Base-by-base conservation (phyloP, 2,888 invertebrate species). In the Desoria tigrina region DNA sequence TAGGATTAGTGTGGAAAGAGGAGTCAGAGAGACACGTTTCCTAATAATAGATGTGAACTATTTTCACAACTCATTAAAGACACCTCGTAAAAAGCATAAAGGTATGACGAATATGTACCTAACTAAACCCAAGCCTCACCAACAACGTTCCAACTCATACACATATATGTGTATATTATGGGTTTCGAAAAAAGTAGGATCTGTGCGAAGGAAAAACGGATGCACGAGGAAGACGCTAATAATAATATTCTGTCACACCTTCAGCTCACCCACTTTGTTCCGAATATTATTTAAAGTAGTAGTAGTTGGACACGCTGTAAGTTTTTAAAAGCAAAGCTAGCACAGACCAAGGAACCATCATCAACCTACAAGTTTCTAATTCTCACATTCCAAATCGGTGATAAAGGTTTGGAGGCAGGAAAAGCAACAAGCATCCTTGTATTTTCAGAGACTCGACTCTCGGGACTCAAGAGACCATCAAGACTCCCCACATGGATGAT, bases 41-140 rank as follows among this genome's bases (percentile, higher is more conserved):
- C 70, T 70, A 70, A 68, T 39, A 68, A 68, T 68, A 70, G 70
- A 65, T 68, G 23, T 65, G 65, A 65, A 66, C 66, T 61, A 67
- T 65, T 70, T 70, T 67, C 67, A 62, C 64, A 56, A 65, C 66
- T 70, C 70, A 70, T 70, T 70, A 70, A 70, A 70, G 64, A 51
- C 64, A 56, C 54, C 65, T 54, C 51, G 39, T 42, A 54, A 42
- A 61, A 54, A 61, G 11, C 14, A 53, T 21, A 18, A 6, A 18
- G 26, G 49, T 27, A 21, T 32, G 28, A 60, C 9, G 21, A 42
- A 27, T 42, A 59, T 26, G 27, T 59, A 42, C 42, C 27, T 45
- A 59, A 21, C 26, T 16, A 9, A n/a, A n/a, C n/a, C n/a, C n/a
- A n/a, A 18, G 6, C 45, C 45, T 45, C 21, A 6, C 9, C 16